Base-by-base conservation (phyloP, 2,888 invertebrate species). In the Augiades crinisus region DNA sequence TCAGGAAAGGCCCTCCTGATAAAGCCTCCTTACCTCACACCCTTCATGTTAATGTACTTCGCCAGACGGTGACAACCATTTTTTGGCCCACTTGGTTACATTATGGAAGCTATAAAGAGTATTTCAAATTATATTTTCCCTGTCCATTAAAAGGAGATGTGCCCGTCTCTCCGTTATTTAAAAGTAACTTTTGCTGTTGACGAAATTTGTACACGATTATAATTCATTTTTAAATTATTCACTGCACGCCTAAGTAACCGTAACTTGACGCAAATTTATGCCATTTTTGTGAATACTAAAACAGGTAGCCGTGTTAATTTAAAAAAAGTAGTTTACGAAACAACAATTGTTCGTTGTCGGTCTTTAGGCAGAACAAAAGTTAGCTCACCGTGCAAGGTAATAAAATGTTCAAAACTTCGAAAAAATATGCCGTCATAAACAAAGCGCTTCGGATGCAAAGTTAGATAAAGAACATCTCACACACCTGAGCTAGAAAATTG, bases 401-500 rank as follows among this genome's bases (percentile, higher is more conserved):
- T 85, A 89, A 87, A 89, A 86, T 81, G 86, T 79, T 85, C 77
- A 82, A 88, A 89, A 88, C 74, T 86, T 86, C 62, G 77, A 81
- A 86, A 87, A 87, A 87, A 86, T 86, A 83, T 80, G 77, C 78
- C 80, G 69, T 73, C 84, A 80, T 88, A 89, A 89, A 89, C 85
- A 87, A 89, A 85, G 69, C 78, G 69, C 81, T 83, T 85, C 83
- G 86, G 89, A 89, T 89, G 89, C 85, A 88, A 89, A 89, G 83
- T 89, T 87, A 89, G 89, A 89, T 89, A 89, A 89, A 88, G 85
- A 89, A 89, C 88, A 87, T 88, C 88, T 82, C 79, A 88, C 88
- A 88, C 89, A 89, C 89, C 89, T 89, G 89, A 89, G 89, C 86
- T 89, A 87, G 89, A 78, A 89, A 89, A 89, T 89, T 89, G 87